A percentile compares a stretch with the other conserved stretches of the same genome.
Conservation (phyloP, 2,888 invertebrate species). For the Leuctra nigra region DNA sequence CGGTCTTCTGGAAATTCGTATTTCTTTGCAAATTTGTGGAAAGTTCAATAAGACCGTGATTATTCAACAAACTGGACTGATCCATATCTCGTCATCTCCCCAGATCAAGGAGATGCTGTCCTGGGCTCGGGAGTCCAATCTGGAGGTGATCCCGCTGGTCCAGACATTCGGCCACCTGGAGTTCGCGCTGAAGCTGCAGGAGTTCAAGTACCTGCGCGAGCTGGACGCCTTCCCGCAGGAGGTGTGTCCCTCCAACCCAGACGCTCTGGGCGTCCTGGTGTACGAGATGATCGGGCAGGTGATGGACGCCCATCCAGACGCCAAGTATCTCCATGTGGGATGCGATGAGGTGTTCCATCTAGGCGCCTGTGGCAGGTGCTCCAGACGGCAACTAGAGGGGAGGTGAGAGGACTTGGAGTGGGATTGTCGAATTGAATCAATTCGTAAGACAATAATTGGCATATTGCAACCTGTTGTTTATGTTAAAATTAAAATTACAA, state of each 20-base stretch:
- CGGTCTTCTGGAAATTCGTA: too few relatives aligned
- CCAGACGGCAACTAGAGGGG: conserved; percentile 13
- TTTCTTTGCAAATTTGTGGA: too few relatives aligned
- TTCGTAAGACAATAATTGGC: too few relatives aligned
- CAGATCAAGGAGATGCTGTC: conserved; percentile 34
- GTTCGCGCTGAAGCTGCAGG: conserved; percentile 42
- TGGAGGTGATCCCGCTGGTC: conserved; percentile 45
- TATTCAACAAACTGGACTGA: too few relatives aligned
- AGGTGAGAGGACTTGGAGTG: too few relatives aligned
- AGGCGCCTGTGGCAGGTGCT: conserved; percentile 36
- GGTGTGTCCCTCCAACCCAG: conserved; percentile 43
- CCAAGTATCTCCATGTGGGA: conserved; percentile 42
- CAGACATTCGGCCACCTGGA: conserved; percentile 49
- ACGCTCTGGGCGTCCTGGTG: conserved; percentile 31
- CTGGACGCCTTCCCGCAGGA: conserved; percentile 39
- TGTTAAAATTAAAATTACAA: too few relatives aligned
- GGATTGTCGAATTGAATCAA: too few relatives aligned
- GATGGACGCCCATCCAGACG: conserved; percentile 35
- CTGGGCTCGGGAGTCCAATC: conserved; percentile 35
- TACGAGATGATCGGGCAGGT: conserved; percentile 37
- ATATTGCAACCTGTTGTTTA: too few relatives aligned
- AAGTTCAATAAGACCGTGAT: too few relatives aligned
- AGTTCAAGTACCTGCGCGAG: conserved; percentile 41
- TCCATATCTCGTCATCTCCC: not conserved
- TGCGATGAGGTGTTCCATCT: conserved; percentile 42